A percentile compares a stretch with the other conserved stretches of the same genome.
These are phyloP conservation scores for Onychostruthus taczanowskii DNA, from an alignment of 2,113 vertebrate species.

Conservation along the genomic window DNA sequence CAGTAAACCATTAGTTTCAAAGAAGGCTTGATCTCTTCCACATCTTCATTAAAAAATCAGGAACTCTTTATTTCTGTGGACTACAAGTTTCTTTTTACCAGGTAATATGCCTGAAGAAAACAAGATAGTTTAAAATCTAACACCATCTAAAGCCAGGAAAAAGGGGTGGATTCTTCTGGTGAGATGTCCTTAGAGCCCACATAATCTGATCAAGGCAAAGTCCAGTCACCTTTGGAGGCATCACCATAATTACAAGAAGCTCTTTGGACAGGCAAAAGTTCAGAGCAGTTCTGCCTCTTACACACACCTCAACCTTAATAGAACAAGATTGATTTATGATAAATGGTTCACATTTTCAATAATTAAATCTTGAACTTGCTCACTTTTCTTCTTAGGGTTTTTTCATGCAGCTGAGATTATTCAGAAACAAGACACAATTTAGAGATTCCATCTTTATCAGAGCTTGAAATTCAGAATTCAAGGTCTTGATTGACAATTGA, in stretches of 20 bases:
- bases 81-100: background rate
- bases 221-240: background rate
- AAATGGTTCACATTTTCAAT: background rate
- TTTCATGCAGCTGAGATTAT: background rate
- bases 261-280: background rate
- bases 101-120: background rate
- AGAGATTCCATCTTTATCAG: background rate
- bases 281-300: background rate
- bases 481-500: background rate
- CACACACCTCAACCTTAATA: background rate
- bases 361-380: background rate
- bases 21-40: background rate
- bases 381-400: background rate
- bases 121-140: background rate
- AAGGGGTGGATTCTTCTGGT: background rate
- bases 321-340: background rate
- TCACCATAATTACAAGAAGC: background rate
- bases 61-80: background rate
- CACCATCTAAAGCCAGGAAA: background rate
- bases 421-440: background rate
- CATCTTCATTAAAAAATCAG: background rate
- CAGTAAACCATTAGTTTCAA: background rate
- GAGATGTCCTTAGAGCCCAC: background rate
- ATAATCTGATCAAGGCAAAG: background rate
- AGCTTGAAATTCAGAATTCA: background rate